phyloP scores from a whole-genome alignment of 2,113 vertebrate species.

The Marcusenius ussheri region DNA sequence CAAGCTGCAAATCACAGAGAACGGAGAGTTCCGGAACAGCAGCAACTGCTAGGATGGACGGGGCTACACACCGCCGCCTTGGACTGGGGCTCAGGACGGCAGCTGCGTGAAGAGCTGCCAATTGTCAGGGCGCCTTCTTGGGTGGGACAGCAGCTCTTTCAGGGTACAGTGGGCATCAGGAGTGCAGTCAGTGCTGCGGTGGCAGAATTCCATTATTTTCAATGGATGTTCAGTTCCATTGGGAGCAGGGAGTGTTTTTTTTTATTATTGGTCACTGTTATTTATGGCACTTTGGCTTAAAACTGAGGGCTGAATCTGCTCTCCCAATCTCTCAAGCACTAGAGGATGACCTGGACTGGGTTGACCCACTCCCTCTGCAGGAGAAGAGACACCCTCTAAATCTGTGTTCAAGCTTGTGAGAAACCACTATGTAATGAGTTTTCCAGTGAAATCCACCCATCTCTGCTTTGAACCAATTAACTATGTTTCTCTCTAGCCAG shows the following conservation, averaged over 20 bases:
- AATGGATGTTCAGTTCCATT: slow-evolving; percentile 17
- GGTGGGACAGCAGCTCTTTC: not conserved
- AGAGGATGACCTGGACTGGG: not conserved
- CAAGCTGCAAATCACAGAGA: slow-evolving; percentile 99
- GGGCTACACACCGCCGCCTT: not conserved
- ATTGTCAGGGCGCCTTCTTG: not conserved
- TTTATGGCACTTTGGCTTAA: slow-evolving; percentile 8
- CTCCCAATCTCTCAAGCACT: not conserved
- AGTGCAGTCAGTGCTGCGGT: not conserved
- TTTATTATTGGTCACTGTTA: not conserved
- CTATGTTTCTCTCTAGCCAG: slow-evolving; percentile 14
- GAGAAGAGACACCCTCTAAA: slow-evolving; percentile 2
- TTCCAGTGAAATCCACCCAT: slow-evolving; percentile 29
- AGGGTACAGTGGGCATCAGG: not conserved
- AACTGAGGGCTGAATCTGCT: slow-evolving; percentile 1
- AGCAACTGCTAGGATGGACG: slow-evolving; percentile 78
- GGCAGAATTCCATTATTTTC: slow-evolving; percentile 23
- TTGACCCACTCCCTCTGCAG: not conserved
- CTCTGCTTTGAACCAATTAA: slow-evolving; percentile 19
- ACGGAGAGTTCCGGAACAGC: slow-evolving; percentile 98
- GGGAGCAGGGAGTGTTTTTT: not conserved
- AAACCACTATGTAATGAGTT: slow-evolving; percentile 47
- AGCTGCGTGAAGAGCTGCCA: not conserved
- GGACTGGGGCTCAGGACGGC: not conserved
- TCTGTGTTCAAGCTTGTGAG: slow-evolving; percentile 26